These are phyloP conservation scores for Hoplostethus mediterraneus DNA, from an alignment of 2,797 vertebrate genomes.

Conservation along the genomic window DNA sequence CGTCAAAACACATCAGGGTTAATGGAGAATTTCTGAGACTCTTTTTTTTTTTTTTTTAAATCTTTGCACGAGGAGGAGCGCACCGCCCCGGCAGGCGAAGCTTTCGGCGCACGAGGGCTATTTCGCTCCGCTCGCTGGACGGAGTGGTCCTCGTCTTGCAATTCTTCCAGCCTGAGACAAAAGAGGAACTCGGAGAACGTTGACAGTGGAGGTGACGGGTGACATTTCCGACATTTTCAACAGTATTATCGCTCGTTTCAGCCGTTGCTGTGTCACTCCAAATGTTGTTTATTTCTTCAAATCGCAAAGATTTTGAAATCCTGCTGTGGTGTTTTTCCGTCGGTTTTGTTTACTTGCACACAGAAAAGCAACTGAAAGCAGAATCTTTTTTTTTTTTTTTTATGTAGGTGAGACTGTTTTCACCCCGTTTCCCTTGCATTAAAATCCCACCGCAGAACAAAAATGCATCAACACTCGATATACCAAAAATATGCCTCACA, in stretches of 20 bases:
- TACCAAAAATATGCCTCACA: constrained; percentile 43
- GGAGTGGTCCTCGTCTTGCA: not conserved
- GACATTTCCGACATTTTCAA: constrained; percentile 5
- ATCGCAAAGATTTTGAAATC: not conserved
- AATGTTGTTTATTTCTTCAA: constrained; percentile 16
- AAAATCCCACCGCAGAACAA: constrained; percentile 30
- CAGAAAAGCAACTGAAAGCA: constrained; percentile 36
- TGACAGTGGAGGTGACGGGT: constrained; percentile 17
- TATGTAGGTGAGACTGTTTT: constrained; percentile 34
- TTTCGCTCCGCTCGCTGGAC: not conserved
- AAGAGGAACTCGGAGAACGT: constrained; percentile 5
- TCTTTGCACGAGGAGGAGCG: constrained; percentile 11
- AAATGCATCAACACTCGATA: constrained; percentile 35
- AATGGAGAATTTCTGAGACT: constrained; percentile 59
- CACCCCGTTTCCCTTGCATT: constrained; percentile 42
- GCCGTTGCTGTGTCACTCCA: not conserved
- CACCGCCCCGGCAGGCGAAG: no score
- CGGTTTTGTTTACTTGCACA: no score
- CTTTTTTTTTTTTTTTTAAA: constrained; percentile 17
- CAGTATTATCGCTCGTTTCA: not conserved
- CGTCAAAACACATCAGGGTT: constrained; percentile 67
- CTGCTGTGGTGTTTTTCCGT: no score
- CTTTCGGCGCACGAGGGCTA: not conserved
- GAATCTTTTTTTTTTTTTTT: constrained; percentile 27
- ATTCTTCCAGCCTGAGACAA: not conserved